Conservation (phyloP, 1,140 invertebrate species). For the Leptinotarsa defecta region DNA sequence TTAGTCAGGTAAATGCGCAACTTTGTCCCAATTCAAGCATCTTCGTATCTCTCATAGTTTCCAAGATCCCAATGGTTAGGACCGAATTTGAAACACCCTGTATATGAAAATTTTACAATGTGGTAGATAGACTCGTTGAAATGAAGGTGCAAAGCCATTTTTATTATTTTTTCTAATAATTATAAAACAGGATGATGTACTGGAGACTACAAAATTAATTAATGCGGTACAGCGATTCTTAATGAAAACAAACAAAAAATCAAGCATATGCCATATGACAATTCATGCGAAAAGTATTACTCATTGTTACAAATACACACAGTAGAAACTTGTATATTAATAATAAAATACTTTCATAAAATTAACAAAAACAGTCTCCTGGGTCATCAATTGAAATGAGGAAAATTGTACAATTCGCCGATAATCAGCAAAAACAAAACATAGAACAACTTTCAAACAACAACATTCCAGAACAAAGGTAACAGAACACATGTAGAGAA, state of each 20-base stretch:
- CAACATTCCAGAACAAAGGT: constrained; percentile 27
- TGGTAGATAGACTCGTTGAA: too few relatives aligned
- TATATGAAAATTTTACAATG: too few relatives aligned
- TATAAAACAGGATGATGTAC: too few relatives aligned
- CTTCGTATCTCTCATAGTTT: too few relatives aligned
- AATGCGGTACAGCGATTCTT: background rate
- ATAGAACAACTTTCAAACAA: constrained; percentile 26
- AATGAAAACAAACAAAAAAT: background rate
- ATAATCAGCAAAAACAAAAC: constrained; percentile 28
- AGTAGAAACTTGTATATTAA: constrained; percentile 30
- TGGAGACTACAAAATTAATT: too few relatives aligned
- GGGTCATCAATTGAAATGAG: constrained; percentile 1
- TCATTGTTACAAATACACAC: background rate
- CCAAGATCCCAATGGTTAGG: too few relatives aligned
- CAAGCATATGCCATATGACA: background rate
- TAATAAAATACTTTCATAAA: constrained; percentile 20
- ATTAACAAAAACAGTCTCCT: constrained; percentile 30
- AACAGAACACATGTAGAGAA: constrained; percentile 12
- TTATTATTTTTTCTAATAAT: too few relatives aligned
- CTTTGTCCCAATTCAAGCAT: too few relatives aligned
- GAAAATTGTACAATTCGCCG: constrained; percentile 22
- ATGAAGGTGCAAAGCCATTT: too few relatives aligned
- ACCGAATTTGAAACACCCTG: too few relatives aligned
- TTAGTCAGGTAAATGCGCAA: too few relatives aligned
- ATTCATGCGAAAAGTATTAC: background rate